These are phyloP conservation scores for Rhinichthys osculus DNA, from an alignment of 2,797 vertebrate genomes.

Conservation along the genomic window DNA sequence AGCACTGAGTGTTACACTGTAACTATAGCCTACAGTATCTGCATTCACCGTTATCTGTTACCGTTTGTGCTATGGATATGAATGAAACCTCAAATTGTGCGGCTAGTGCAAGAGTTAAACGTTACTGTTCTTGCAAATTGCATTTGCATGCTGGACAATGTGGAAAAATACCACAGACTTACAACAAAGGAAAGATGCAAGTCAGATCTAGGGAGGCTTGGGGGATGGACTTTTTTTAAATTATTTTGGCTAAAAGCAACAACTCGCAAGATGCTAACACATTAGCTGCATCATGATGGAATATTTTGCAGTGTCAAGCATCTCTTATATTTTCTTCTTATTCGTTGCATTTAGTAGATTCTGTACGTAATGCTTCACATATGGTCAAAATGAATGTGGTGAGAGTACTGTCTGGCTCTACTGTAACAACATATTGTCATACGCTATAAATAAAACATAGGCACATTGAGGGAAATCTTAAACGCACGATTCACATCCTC, in stretches of 20 bases:
- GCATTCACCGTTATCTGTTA: neutral
- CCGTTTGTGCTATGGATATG: neutral
- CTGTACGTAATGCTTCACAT: neutral
- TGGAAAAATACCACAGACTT: neutral
- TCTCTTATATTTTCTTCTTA: neutral
- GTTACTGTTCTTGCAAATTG: neutral
- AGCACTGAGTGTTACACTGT: neutral
- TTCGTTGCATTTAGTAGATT: neutral
- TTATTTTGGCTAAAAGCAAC: neutral
- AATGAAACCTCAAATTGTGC: neutral
- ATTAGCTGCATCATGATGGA: neutral
- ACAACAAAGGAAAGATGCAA: neutral
- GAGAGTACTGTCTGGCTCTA: neutral
- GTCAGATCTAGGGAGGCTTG: neutral
- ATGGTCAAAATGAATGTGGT: neutral
- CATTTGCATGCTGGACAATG: neutral
- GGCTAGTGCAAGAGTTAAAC: neutral
- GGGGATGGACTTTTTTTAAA: neutral
- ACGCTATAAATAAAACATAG: conserved; percentile 17
- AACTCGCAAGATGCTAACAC: neutral
- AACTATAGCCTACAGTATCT: neutral
- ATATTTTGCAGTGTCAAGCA: neutral
- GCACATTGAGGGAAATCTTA: neutral
- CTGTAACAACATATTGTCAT: conserved; percentile 3
- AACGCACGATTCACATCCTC: conserved; percentile 6